phyloP scores from a whole-genome alignment of 2,888 invertebrate genomes.

The Cepaea hortensis region DNA sequence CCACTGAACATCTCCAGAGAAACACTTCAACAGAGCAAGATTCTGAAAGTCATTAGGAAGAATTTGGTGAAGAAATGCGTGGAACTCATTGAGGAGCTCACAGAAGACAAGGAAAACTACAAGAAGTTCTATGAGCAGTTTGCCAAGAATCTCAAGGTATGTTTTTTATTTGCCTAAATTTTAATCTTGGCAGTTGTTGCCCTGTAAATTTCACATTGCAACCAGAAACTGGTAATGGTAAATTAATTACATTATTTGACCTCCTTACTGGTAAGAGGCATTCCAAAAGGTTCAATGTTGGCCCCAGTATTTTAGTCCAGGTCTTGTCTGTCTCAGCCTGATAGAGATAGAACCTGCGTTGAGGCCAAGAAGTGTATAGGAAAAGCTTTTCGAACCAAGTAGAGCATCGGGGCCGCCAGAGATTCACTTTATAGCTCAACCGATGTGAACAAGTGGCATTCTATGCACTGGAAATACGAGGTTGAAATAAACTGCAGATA shows the following conservation, averaged over 20 bases:
- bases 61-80: slow-evolving; percentile 98
- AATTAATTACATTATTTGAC: not conserved
- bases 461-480: no score
- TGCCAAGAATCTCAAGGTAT: slow-evolving; percentile 92
- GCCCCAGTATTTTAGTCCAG: not conserved
- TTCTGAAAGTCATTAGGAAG: slow-evolving; percentile 98
- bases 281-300: not conserved
- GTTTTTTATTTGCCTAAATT: not conserved
- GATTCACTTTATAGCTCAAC: no score
- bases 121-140: slow-evolving; percentile 99
- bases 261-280: not conserved
- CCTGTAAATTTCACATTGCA: not conserved
- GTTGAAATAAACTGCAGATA: no score
- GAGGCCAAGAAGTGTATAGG: no score
- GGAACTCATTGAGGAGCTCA: slow-evolving; percentile 95
- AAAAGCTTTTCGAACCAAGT: no score
- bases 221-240: not conserved
- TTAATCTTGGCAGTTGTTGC: not conserved
- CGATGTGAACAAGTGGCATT: no score
- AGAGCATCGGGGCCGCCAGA: no score
- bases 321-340: no score
- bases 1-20: slow-evolving; percentile 99
- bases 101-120: slow-evolving; percentile 97
- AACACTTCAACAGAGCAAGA: slow-evolving; percentile 99
- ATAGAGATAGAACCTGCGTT: no score